Base-by-base conservation (phyloP, 2,797 vertebrate genomes). In the Urophycis tenuis region DNA sequence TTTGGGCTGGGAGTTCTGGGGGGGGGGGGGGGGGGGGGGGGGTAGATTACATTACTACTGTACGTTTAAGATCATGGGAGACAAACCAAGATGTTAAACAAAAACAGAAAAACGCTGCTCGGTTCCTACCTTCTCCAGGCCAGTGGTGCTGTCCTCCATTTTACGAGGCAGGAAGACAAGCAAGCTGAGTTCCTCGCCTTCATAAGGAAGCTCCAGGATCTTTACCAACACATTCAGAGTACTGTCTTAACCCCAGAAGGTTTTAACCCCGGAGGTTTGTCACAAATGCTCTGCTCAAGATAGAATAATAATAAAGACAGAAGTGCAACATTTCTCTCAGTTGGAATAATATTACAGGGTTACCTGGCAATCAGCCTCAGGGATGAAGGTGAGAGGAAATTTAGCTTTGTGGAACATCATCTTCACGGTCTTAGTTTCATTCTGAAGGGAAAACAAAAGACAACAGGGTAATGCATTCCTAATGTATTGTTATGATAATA, bases 171-270 rank as follows among this genome's bases (percentile, higher is more conserved):
- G 93, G 79, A 97, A 73, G 77, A 98, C 88, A 71, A 97, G 34
- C 94, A 97, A 94, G 85, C 95, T 96, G 60, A 98, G 87, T 9
- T 95, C 93, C 0, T 89, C 79, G 0, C 82, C 90, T 0, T 78
- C 67, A 5, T 96, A 98, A 0, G 95, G 95, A 31, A 99, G 75
- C 88, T 95, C 96, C 22, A 99, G 88, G 83, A 97, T 80, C 90
- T 85, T 6, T 29, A 67, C 15, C 60, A 25, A 67, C 60, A 67
- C 25, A 67, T 29, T 60, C 53, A 60, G 53, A 60, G 22, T n/a
- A 60, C n/a, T 49, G 53, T 25, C 8, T 60, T 60, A 60, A 60
- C 10, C 53, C 45, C 53, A 60, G 25, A 60, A 8, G 22, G 25
- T n/a, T n/a, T n/a, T n/a, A 60, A 60, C 53, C 10, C n/a, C n/a